Conservation (phyloP, 2,113 vertebrate genomes). For the Silurus asotus region DNA sequence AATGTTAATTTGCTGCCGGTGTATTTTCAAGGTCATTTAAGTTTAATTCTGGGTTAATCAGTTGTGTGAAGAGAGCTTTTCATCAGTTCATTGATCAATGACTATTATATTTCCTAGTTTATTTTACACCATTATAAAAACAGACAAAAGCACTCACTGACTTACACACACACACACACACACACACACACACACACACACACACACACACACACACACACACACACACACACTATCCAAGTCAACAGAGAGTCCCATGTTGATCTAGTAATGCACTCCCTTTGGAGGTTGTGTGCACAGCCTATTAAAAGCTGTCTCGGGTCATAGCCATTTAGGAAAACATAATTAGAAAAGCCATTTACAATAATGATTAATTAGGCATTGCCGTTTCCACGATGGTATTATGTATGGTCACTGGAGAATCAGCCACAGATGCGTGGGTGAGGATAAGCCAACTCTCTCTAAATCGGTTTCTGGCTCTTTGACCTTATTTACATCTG, state of each 20-base stretch:
- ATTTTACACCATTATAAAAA: neutral
- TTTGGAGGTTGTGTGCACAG: constrained; percentile 56
- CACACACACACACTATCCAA: constrained; percentile 25
- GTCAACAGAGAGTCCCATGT: constrained; percentile 39
- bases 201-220: neutral
- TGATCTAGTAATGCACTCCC: constrained; percentile 59
- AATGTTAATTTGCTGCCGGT: neutral
- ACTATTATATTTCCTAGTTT: constrained; percentile 16
- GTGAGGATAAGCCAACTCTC: neutral
- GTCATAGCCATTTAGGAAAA: constrained; percentile 61
- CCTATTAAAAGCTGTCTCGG: constrained; percentile 60
- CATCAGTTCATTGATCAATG: constrained; percentile 38
- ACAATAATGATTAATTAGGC: constrained; percentile 68
- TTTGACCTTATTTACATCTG: neutral
- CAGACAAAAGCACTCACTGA: neutral
- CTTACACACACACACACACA: neutral
- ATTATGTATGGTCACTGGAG: constrained; percentile 49
- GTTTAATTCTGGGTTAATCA: constrained; percentile 21
- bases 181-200: neutral
- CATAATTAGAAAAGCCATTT: constrained; percentile 65
- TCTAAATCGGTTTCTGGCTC: neutral
- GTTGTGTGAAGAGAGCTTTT: constrained; percentile 21
- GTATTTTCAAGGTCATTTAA: constrained; percentile 35
- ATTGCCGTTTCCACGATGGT: constrained; percentile 43
- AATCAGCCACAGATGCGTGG: neutral